Conservation (phyloP, 2,888 invertebrate genomes). For the Ormia ochracea region DNA sequence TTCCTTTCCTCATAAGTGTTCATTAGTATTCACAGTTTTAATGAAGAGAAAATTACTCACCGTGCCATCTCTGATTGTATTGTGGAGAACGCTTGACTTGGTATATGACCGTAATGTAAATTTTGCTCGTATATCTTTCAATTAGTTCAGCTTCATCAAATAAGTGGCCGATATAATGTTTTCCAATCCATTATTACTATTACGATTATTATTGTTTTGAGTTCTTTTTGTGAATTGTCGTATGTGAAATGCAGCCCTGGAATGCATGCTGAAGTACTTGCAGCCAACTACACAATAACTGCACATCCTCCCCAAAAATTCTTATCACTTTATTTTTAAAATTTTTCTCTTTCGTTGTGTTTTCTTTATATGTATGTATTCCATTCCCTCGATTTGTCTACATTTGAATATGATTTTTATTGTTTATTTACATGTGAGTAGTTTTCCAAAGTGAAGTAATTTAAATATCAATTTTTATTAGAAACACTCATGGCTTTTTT, state of each 20-base stretch:
- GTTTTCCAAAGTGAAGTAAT: slow-evolving; percentile 52
- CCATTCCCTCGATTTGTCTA: not conserved
- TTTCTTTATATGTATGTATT: too few species aligned
- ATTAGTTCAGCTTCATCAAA: slow-evolving; percentile 52
- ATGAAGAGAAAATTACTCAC: too few species aligned
- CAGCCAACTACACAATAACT: not conserved
- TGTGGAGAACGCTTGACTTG: not conserved
- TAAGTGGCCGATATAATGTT: slow-evolving; percentile 35
- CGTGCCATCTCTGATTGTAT: not conserved
- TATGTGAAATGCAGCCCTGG: not conserved
- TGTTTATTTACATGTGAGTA: slow-evolving; percentile 48
- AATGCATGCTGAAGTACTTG: not conserved
- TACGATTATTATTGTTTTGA: not conserved
- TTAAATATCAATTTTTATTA: slow-evolving; percentile 48
- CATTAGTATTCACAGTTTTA: too few species aligned
- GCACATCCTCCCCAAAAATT: slow-evolving; percentile 23
- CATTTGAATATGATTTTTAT: slow-evolving; percentile 16
- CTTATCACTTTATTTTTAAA: not conserved
- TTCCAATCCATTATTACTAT: slow-evolving; percentile 15
- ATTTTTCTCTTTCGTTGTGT: slow-evolving; percentile 1
- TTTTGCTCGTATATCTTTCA: slow-evolving; percentile 51
- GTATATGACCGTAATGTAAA: not conserved
- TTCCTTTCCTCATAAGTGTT: too few species aligned
- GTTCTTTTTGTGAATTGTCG: not conserved
- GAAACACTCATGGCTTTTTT: slow-evolving; percentile 6